Base-by-base conservation (phyloP, 1,140 invertebrate genomes). In the Solen grandis region DNA sequence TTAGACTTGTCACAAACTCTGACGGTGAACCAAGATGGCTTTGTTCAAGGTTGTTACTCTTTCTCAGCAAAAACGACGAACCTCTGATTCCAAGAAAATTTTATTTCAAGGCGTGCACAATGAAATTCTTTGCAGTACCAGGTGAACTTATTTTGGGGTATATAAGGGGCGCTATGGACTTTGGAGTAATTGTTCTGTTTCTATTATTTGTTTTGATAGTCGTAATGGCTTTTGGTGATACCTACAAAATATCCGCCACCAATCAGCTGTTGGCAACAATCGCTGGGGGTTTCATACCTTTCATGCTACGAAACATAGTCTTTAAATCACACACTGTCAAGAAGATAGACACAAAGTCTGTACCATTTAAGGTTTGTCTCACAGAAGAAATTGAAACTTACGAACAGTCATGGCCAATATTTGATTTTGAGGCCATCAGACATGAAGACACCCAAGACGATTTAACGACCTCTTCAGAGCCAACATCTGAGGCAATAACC, bases 221-320 rank as follows among this genome's bases (percentile, higher is more conserved):
- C 29, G 85, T 88, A 14, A 63, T 86, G 81, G 82, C 86, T 0
- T 86, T 88, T 73, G 86, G 85, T 3, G 82, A 86, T 27, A 62
- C 79, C 29, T 88, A 86, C 62, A 63, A 82, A 31, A 70, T 87
- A 5, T 88, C 86, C 5, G 46, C 85, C 0, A 85, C 85, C 63
- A 86, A 88, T 66, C 86, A 88, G 59, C 73, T 86, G 25, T 36
- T 88, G 60, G 86, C 85, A 25, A 85, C 86, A n/a, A 63, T 84
- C 3, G 85, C 85, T 14, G 86, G 86, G 36, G 85, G 86, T 33
- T 81, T 88, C 57, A 19, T 88, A 14, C 88, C 88, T 2, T 86
- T 83, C 27, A 46, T 89, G 16, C 82, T 89, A 46, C 65, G 82
- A 1, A 78, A 82, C 27, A 16, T 88, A n/a, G 82, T 86, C 33